A percentile compares a stretch with the other conserved stretches of the same genome.
Evolutionary conservation across 2,888 invertebrate genomes (phyloP).

Genomic region (Zaprionus lineosus): DNA sequence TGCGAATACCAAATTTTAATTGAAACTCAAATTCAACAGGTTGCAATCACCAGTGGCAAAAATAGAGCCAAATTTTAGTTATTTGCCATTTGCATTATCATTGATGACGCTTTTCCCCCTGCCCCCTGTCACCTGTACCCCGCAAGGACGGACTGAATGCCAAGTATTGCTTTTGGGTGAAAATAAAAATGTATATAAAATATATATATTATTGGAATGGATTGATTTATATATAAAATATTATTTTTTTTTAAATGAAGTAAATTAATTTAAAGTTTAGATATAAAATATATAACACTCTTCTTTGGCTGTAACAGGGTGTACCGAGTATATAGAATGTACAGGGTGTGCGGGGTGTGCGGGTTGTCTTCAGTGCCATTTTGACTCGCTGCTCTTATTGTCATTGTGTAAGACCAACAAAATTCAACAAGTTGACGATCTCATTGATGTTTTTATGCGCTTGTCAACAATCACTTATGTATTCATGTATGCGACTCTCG

Average conservation of each 20-base stretch:
- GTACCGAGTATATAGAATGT: too few species aligned
- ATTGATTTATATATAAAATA: too few species aligned
- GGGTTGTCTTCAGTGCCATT: not conserved
- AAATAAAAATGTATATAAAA: too few species aligned
- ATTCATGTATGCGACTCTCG: conserved; percentile 24
- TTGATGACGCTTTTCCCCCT: not conserved
- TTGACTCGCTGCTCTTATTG: conserved; percentile 1
- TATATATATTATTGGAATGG: too few species aligned
- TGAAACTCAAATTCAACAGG: too few species aligned
- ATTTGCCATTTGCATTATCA: conserved; percentile 63
- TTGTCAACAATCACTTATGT: conserved; percentile 58
- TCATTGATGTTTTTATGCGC: conserved; percentile 67
- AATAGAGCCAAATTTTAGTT: conserved; percentile 73
- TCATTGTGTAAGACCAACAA: conserved; percentile 32
- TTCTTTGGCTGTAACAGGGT: too few species aligned
- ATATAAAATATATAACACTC: too few species aligned
- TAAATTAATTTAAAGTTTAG: too few species aligned
- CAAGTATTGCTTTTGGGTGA: too few species aligned
- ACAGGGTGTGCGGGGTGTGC: not conserved
- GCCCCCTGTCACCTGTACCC: too few species aligned
- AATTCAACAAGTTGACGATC: conserved; percentile 57
- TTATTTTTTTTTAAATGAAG: too few species aligned
- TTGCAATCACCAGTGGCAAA: conserved; percentile 56
- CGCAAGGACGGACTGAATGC: not conserved
- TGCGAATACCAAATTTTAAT: conserved; percentile 10